phyloP scores from a whole-genome alignment of 2,797 vertebrate species.

The Tinamus major region DNA sequence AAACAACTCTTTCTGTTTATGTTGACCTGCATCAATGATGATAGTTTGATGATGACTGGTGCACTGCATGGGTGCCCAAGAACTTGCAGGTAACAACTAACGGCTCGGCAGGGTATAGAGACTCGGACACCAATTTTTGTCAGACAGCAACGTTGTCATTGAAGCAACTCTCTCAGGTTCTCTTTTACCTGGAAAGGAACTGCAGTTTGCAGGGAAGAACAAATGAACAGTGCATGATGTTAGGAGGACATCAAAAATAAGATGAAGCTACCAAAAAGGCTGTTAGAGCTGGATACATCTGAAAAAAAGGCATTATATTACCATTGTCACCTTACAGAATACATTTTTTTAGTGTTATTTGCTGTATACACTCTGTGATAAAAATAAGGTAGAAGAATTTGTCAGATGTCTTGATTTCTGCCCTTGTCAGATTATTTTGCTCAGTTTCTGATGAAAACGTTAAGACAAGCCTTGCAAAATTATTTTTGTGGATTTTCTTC shows the following conservation, averaged over 20 bases:
- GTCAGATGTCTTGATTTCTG: conserved; percentile 71
- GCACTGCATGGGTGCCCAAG: fast-evolving
- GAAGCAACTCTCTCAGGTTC: background rate
- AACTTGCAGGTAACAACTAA: background rate
- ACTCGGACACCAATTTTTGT: fast-evolving
- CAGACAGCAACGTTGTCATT: background rate
- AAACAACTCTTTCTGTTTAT: background rate
- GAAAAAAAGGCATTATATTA: conserved; percentile 39
- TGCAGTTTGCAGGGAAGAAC: background rate
- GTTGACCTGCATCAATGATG: background rate
- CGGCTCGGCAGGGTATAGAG: fast-evolving
- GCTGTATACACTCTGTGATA: conserved; percentile 62
- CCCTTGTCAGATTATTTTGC: conserved; percentile 76
- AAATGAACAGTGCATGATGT: background rate
- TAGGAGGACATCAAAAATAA: background rate
- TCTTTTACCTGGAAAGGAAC: background rate
- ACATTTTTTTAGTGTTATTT: conserved; percentile 63
- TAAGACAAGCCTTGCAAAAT: conserved; percentile 73
- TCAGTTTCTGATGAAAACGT: conserved; percentile 71
- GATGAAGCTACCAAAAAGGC: background rate
- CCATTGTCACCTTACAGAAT: conserved; percentile 38
- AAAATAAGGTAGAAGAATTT: conserved; percentile 70
- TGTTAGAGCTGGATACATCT: conserved; percentile 5
- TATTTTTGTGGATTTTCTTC: conserved; percentile 73
- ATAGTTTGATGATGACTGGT: background rate